A percentile compares a stretch with the other conserved stretches of the same genome.
phyloP scores from a whole-genome alignment of 1,140 invertebrate species.

The Maconellicoccus hirsutus region DNA sequence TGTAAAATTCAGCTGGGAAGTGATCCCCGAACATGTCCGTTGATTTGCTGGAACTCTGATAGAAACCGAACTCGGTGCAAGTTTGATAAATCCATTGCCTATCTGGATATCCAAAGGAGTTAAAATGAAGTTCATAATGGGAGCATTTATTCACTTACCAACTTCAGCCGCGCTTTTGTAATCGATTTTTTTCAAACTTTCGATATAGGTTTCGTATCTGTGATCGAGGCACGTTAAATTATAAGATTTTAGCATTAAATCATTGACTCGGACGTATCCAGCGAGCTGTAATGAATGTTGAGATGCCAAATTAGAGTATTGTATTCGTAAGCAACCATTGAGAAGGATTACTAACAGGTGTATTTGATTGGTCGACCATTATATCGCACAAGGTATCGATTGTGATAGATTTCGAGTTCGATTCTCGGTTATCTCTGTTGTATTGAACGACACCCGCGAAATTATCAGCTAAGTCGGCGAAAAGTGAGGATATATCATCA shows the following conservation, averaged over 20 bases:
- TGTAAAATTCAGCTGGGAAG: conserved; percentile 67
- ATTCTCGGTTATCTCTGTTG: conserved; percentile 75
- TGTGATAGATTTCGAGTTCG: conserved; percentile 54
- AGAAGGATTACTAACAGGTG: conserved; percentile 32
- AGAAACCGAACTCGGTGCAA: conserved; percentile 91
- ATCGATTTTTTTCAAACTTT: neutral
- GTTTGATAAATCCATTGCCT: conserved; percentile 92
- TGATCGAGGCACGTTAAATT: conserved; percentile 40
- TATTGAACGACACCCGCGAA: conserved; percentile 84
- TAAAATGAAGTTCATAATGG: neutral
- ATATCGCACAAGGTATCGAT: conserved; percentile 67
- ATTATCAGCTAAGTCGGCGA: conserved; percentile 65
- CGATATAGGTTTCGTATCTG: neutral
- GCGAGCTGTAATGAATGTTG: neutral
- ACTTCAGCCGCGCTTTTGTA: neutral
- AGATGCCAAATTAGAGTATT: neutral
- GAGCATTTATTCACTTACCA: neutral
- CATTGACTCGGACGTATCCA: conserved; percentile 55
- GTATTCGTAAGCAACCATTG: neutral
- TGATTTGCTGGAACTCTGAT: conserved; percentile 61
- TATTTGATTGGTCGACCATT: no score
- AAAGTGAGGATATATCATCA: conserved; percentile 64
- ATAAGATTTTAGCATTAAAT: conserved; percentile 50
- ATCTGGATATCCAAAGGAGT: conserved; percentile 34
- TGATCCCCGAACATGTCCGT: conserved; percentile 59